Evolutionary conservation across 2,797 vertebrate genomes (phyloP), one percentile per base, ranked within the genome.

Genomic region (Hapalemur alaotrensis): DNA sequence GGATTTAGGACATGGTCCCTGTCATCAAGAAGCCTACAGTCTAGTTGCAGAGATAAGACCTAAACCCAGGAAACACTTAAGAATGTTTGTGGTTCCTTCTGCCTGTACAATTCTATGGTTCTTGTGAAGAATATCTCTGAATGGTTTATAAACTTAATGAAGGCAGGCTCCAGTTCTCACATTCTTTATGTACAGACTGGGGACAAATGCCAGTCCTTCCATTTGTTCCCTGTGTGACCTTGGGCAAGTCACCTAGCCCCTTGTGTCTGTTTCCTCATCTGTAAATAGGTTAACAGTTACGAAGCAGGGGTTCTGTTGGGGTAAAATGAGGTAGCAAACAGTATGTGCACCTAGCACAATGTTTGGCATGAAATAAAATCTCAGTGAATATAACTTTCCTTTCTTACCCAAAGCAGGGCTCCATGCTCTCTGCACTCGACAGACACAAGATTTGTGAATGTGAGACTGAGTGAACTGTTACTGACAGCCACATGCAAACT

Each of bases 141-240:
- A 70, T 94, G 78, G 20, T 91, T 78, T 70, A 70, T 81, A 92
- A 85, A 76, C 57, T 90, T 50, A 93, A 25, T 65, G 70, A 87
- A 90, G 54, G 22, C 52, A 91, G 43, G 12, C 43, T 79, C n/a
- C 9, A 38, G 41, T 43, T 79, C 22, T 54, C 32, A 87, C 41
- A 80, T 57, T 79, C n/a, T 89, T 59, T 94, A 61, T 46, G 50
- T 70, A 86, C 7, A 46, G 38, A 72, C 43, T 52, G 75, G 17
- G 20, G 30, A 70, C 20, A 18, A 59, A 80, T 54, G 18, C 72
- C 70, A 70, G 50, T 70, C 61, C 22, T 80, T 85, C 38, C 23
- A 0, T 95, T 86, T 57, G n/a, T 88, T 76, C 52, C 57, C 63
- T 72, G 0, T 88, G 41, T 79, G 75, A 87, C 15, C 70, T 82